A percentile compares a stretch with the other conserved stretches of the same genome.
These are phyloP conservation scores for Lepisosteus osseus DNA, from an alignment of 2,113 vertebrate species.

Conservation along the genomic window DNA sequence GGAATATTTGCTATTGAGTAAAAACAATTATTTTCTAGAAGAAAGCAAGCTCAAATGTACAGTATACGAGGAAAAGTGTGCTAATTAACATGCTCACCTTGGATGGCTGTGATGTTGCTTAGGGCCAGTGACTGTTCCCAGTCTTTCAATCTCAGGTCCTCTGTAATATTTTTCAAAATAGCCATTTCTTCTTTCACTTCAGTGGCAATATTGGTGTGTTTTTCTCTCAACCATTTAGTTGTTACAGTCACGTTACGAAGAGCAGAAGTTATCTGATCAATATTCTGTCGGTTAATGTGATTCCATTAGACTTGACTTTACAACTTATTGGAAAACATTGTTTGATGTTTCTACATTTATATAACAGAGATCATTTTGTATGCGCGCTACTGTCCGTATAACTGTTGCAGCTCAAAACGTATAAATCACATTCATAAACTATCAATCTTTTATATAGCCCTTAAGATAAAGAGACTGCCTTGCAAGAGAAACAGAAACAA, in stretches of 20 bases:
- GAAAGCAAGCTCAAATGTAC: too few species aligned
- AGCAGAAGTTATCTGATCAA: neutral
- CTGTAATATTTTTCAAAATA: constrained; percentile 57
- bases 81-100: constrained; percentile 45
- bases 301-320: neutral
- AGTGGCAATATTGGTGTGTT: constrained; percentile 60
- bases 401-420: too few species aligned
- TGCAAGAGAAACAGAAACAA: too few species aligned
- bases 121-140: constrained; percentile 66
- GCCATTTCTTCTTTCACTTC: constrained; percentile 70
- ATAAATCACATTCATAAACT: too few species aligned
- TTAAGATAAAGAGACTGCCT: too few species aligned
- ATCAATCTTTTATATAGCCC: too few species aligned
- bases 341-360: neutral
- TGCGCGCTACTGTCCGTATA: too few species aligned
- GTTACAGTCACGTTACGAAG: neutral
- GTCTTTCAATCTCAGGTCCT: constrained; percentile 70
- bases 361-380: neutral
- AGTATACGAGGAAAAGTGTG: too few species aligned
- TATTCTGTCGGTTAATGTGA: neutral
- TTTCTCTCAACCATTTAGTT: neutral
- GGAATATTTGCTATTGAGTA: too few species aligned
- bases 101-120: constrained; percentile 58
- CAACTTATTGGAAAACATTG: neutral
- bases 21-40: too few species aligned